Evolutionary conservation across 2,888 invertebrate genomes (phyloP), one percentile per base, ranked within the genome.

Genomic region (Deilephila elpenor): DNA sequence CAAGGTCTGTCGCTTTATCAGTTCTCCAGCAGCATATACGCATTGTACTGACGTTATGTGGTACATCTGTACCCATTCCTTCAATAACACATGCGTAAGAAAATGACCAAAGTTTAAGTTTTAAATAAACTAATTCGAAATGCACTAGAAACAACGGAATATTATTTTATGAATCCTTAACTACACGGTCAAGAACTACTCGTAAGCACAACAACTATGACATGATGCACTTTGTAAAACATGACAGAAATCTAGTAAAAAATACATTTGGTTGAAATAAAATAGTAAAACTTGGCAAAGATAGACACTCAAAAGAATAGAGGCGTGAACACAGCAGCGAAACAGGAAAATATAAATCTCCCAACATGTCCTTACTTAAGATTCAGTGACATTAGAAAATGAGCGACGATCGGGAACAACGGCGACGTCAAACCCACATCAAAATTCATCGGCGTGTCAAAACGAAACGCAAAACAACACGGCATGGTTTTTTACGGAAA

Each of bases 381-480:
- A 89, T 89, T 84, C 87, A 88, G 82, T 84, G 83, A 86, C 83
- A 85, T 79, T 80, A 84, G 80, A 80, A 89, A 87, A 90, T 83
- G 81, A 87, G 83, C 79, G 77, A 81, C 78, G 76, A 76, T 77
- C 75, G 79, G 80, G 81, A 85, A 86, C 84, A 86, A 79, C 77
- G 77, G 81, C 83, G 80, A 87, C 84, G 88, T 88, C 91, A 84
- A 25, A 92, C 91, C 92, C 89, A 86, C 82, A 86, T 93, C 91
- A 92, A 89, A 88, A 89, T 86, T 85, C 84, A 85, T 83, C 80
- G 78, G 78, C 77, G 74, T 73, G 79, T 76, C 79, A 78, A 77
- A 75, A 77, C 79, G 78, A 79, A 83, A 83, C 78, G 83, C 79
- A 86, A 89, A 88, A 88, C 84, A 82, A 86, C 82, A 84, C 77